Percentiles rank a stretch among this genome's conserved stretches.
phyloP scores from a whole-genome alignment of 2,888 invertebrate genomes.

The Agriotes lineatus region DNA sequence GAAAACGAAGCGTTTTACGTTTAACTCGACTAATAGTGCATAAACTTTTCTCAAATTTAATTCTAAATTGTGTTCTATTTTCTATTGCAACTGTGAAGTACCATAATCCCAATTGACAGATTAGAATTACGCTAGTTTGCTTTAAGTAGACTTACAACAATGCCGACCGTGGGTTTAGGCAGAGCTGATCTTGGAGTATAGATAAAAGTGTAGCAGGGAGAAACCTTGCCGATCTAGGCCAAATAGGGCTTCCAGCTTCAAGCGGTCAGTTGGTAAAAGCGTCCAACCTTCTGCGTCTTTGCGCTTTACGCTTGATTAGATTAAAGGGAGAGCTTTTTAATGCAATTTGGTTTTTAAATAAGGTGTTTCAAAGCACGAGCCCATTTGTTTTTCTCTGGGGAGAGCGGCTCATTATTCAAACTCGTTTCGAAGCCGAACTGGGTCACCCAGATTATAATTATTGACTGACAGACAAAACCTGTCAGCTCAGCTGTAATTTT shows the following conservation, averaged over 20 bases:
- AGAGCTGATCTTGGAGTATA: too few species aligned
- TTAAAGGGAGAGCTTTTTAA: conserved; percentile 25
- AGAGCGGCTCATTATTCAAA: conserved; percentile 14
- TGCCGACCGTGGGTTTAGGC: too few species aligned
- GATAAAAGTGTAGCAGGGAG: too few species aligned
- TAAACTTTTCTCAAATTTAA: too few species aligned
- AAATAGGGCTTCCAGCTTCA: conserved; percentile 1
- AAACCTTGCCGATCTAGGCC: too few species aligned
- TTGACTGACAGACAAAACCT: neutral
- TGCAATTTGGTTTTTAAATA: conserved; percentile 27
- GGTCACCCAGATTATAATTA: conserved; percentile 7
- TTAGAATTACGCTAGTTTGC: too few species aligned
- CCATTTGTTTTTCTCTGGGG: conserved; percentile 14
- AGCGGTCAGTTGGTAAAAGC: neutral
- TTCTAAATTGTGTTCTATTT: too few species aligned
- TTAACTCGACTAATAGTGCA: too few species aligned
- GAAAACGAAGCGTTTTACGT: too few species aligned
- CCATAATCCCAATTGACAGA: too few species aligned
- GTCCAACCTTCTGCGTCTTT: neutral
- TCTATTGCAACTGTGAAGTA: too few species aligned
- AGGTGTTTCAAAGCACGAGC: conserved; percentile 21
- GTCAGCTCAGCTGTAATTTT: neutral
- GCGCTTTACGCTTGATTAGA: conserved; percentile 23
- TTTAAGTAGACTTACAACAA: too few species aligned
- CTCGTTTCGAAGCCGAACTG: neutral